Evolutionary conservation across 2,113 vertebrate species (phyloP).

Genomic region (Cisticola juncidis): DNA sequence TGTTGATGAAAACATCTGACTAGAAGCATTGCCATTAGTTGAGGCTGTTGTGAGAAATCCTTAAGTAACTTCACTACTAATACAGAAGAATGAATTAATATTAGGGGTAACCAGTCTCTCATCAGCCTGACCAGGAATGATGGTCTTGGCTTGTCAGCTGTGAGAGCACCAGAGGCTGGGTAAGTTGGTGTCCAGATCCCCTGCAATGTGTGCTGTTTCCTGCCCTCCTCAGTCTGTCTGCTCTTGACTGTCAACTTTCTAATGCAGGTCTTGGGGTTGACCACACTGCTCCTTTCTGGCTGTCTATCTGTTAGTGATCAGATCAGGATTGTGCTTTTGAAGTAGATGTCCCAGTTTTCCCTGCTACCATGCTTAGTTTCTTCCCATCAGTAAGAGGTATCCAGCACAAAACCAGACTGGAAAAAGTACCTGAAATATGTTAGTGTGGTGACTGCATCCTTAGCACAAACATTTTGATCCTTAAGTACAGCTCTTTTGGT

Average conservation of each 20-base stretch:
- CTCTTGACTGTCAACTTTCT: not conserved
- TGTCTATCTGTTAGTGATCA: not conserved
- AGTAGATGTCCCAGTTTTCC: not conserved
- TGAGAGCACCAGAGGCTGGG: not conserved
- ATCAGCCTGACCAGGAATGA: not conserved
- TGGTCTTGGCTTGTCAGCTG: not conserved
- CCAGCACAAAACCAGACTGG: not conserved
- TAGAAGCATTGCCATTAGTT: not conserved
- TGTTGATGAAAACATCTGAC: not conserved
- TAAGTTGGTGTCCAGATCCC: not conserved
- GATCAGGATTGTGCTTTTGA: not conserved
- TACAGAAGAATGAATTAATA: not conserved
- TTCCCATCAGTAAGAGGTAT: not conserved
- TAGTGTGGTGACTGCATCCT: not conserved
- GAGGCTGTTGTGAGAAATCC: not conserved
- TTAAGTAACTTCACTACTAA: not conserved
- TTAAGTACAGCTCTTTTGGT: not conserved
- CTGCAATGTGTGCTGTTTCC: not conserved
- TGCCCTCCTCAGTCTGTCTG: not conserved
- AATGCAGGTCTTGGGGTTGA: not conserved
- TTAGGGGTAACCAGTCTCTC: not conserved
- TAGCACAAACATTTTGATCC: not conserved
- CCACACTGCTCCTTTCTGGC: not conserved
- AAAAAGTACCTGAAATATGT: not conserved
- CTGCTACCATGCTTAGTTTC: not conserved